Evolutionary conservation across 2,888 invertebrate species (phyloP).

Genomic region (Tiliacea aurago): DNA sequence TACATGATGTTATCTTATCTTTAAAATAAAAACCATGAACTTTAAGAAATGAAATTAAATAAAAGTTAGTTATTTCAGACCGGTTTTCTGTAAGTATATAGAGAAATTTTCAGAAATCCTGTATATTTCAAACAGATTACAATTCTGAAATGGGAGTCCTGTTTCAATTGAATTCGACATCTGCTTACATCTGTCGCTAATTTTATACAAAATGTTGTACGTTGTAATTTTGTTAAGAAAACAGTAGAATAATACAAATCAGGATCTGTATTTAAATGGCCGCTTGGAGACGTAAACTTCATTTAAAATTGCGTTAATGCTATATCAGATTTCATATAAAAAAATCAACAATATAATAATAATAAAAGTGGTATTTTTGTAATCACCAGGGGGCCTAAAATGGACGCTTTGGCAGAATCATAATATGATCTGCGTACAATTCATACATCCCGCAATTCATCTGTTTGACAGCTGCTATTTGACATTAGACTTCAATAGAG

Average conservation of each 20-base stretch:
- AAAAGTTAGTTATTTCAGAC: neutral
- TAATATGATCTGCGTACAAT: no score
- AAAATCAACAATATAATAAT: neutral
- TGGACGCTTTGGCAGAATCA: no score
- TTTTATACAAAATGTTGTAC: conserved; percentile 10
- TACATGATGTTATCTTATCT: no score
- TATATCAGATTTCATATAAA: neutral
- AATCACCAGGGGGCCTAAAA: no score
- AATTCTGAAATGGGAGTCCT: conserved; percentile 6
- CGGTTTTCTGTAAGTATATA: neutral
- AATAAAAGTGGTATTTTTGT: neutral
- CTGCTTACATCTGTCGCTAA: conserved; percentile 45
- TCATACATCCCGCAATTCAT: no score
- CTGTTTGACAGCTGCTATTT: no score
- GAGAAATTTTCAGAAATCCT: neutral
- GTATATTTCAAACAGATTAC: conserved; percentile 2
- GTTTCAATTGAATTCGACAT: conserved; percentile 28
- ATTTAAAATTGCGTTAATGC: conserved; percentile 6
- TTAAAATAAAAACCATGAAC: no score
- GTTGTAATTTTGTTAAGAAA: conserved; percentile 12
- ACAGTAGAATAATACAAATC: conserved; percentile 12
- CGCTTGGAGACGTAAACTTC: neutral
- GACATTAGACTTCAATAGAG: no score
- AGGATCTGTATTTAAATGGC: conserved; percentile 10
- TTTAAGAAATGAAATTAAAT: no score